phyloP scores from a whole-genome alignment of 2,113 vertebrate genomes.

The Coracopsis vasa region DNA sequence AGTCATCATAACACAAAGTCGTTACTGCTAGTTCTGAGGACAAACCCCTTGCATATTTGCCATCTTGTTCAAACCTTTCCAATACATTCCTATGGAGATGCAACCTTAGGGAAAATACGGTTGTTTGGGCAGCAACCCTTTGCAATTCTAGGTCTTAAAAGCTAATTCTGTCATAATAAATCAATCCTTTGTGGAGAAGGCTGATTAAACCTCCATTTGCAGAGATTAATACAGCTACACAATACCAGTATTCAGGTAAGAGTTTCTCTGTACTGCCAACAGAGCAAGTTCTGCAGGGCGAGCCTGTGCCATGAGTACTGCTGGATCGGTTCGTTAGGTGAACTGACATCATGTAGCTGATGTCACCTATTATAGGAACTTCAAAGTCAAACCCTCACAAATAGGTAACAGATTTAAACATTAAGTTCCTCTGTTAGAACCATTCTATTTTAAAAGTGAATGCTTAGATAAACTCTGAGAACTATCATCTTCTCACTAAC shows the following conservation, averaged over 20 bases:
- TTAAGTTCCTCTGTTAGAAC: not conserved
- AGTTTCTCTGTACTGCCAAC: not conserved
- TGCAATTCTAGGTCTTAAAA: not conserved
- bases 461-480: not conserved
- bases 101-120: not conserved
- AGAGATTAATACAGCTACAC: not conserved
- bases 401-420: not conserved
- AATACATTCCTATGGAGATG: rapidly evolving
- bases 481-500: not conserved
- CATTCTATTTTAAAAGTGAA: not conserved
- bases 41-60: not conserved
- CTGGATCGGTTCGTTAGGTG: not conserved
- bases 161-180: not conserved
- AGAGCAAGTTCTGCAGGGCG: not conserved
- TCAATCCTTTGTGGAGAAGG: not conserved
- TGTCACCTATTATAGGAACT: not conserved
- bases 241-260: not conserved
- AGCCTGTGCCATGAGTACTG: not conserved
- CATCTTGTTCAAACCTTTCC: not conserved
- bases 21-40: not conserved
- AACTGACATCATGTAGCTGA: not conserved
- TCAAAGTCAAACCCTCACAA: not conserved
- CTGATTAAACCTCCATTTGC: not conserved
- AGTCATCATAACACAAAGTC: not conserved
- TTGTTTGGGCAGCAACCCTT: not conserved